Percentiles rank a stretch among this genome's conserved stretches.
Conservation (phyloP, 2,888 invertebrate genomes). For the Hirtodrosophila histrioides region DNA sequence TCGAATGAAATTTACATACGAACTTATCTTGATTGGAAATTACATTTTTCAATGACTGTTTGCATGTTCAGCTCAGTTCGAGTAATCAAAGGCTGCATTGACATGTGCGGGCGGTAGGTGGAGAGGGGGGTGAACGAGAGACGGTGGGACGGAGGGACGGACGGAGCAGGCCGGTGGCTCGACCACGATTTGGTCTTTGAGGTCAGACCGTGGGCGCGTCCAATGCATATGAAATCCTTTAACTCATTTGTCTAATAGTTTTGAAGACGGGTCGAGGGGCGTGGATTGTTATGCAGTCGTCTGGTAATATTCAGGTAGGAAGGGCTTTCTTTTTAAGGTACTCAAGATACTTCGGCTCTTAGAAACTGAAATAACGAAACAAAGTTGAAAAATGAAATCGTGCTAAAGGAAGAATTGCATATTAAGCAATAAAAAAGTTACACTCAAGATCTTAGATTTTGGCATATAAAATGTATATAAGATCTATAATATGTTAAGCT, state of each 20-base stretch:
- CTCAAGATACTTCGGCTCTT: neutral
- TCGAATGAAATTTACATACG: slow-evolving; percentile 50
- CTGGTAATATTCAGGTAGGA: slow-evolving; percentile 7
- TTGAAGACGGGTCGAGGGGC: slow-evolving; percentile 22
- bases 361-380: too few species aligned
- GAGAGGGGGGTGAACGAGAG: too few species aligned
- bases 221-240: slow-evolving; percentile 54
- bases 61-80: slow-evolving; percentile 47
- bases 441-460: too few species aligned
- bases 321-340: neutral
- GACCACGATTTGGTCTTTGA: neutral
- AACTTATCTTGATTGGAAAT: slow-evolving; percentile 68
- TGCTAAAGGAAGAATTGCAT: too few species aligned
- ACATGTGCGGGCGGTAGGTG: slow-evolving; percentile 10
- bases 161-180: neutral
- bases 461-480: too few species aligned
- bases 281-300: slow-evolving; percentile 19
- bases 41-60: slow-evolving; percentile 53
- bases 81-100: slow-evolving; percentile 55
- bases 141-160: neutral
- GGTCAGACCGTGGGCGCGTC: slow-evolving; percentile 20
- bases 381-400: too few species aligned
- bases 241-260: slow-evolving; percentile 62
- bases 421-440: too few species aligned
- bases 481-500: too few species aligned